phyloP scores from a whole-genome alignment of 2,888 invertebrate genomes.

The Epistrophella euchroma region DNA sequence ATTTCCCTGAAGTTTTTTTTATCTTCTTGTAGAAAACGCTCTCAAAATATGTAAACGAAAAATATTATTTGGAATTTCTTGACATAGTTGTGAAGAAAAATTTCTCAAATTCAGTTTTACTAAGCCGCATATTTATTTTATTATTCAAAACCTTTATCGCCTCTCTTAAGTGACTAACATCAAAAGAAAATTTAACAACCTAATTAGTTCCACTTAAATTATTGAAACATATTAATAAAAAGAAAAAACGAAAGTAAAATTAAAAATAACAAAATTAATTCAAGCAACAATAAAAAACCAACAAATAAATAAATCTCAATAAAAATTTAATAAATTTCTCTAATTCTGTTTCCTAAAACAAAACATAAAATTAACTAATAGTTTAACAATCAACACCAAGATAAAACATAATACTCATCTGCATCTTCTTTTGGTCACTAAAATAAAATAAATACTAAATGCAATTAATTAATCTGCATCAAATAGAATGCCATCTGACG shows the following conservation, averaged over 20 bases:
- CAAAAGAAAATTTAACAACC: background rate
- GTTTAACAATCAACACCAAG: background rate
- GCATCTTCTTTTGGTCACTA: background rate
- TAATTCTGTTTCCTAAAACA: background rate
- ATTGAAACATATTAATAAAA: background rate
- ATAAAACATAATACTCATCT: conserved; percentile 14
- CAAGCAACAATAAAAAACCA: background rate
- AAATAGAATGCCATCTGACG: conserved; percentile 25
- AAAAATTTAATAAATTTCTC: background rate
- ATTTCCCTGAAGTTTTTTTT: background rate
- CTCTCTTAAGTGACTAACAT: background rate
- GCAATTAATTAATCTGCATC: conserved; percentile 56
- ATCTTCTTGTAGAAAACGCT: too few species aligned
- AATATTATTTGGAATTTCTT: too few species aligned
- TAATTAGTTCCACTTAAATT: background rate
- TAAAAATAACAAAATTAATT: background rate
- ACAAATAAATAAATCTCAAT: background rate
- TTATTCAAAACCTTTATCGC: background rate
- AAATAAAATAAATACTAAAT: background rate
- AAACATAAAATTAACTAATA: background rate
- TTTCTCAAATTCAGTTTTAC: too few species aligned
- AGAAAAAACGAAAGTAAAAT: background rate
- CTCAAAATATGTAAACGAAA: too few species aligned
- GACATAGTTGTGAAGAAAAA: too few species aligned
- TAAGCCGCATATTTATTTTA: too few species aligned